Conservation (phyloP, 2,797 vertebrate genomes). For the Falco peregrinus region DNA sequence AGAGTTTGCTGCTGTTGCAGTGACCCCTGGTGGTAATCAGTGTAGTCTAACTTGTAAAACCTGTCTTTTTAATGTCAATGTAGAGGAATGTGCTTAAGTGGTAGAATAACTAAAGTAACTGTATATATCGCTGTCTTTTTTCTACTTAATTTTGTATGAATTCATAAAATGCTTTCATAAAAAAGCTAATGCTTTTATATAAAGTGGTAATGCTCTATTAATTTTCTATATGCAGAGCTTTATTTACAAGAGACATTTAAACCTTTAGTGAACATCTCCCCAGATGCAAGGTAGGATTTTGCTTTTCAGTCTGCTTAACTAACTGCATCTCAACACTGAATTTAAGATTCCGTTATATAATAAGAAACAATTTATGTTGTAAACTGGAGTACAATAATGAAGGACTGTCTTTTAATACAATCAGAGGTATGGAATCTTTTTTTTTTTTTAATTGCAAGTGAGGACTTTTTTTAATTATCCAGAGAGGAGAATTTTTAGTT, state of each 20-base stretch:
- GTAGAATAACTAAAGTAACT: background rate
- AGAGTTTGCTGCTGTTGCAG: background rate
- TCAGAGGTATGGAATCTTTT: background rate
- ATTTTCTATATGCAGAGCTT: slow-evolving; percentile 82
- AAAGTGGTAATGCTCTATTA: background rate
- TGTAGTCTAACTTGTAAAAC: background rate
- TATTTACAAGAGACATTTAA: slow-evolving; percentile 93
- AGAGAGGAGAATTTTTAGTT: background rate
- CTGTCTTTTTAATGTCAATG: accelerated
- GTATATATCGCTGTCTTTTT: background rate
- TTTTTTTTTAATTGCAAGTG: background rate
- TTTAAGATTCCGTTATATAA: background rate
- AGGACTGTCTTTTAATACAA: background rate
- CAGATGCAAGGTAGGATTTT: slow-evolving; percentile 89
- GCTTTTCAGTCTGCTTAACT: background rate
- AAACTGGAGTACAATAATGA: background rate
- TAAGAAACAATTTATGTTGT: background rate
- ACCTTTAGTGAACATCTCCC: slow-evolving; percentile 96
- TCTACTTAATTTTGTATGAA: background rate
- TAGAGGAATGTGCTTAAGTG: background rate
- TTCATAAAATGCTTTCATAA: background rate
- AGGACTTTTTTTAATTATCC: background rate
- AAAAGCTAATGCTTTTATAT: background rate
- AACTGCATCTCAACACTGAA: background rate
- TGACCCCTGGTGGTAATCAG: slow-evolving; percentile 46